phyloP scores from a whole-genome alignment of 2,888 invertebrate genomes.

The Cantharis nigra region DNA sequence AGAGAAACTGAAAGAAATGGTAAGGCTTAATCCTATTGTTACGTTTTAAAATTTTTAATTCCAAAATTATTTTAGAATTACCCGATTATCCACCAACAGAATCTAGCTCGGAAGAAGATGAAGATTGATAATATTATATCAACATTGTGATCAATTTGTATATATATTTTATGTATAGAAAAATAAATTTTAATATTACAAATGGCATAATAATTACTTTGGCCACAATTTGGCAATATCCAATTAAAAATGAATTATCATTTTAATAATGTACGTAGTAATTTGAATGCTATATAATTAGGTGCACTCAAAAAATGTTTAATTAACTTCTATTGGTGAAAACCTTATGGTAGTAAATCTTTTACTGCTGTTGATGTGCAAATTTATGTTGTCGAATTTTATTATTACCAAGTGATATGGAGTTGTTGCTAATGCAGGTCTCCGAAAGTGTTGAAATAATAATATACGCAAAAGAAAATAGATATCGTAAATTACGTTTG shows the following conservation, averaged over 20 bases:
- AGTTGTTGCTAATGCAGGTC: background rate
- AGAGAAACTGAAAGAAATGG: conserved; percentile 58
- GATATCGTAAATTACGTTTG: too few relatives aligned
- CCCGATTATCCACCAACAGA: conserved; percentile 34
- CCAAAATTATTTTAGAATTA: conserved; percentile 58
- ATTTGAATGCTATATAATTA: background rate
- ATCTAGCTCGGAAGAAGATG: conserved; percentile 14
- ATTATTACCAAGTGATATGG: too few relatives aligned
- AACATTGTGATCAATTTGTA: background rate
- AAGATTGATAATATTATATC: background rate
- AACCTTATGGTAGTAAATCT: background rate
- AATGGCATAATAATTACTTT: background rate
- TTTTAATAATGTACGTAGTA: background rate
- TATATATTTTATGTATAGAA: background rate
- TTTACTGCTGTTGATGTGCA: background rate
- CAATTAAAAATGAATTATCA: background rate
- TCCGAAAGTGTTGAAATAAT: background rate
- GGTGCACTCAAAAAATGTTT: background rate
- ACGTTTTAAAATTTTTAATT: background rate
- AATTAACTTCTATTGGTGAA: background rate
- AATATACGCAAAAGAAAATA: background rate
- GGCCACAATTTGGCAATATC: background rate
- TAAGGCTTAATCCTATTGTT: conserved; percentile 47
- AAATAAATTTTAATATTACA: background rate
- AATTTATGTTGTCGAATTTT: background rate